Conservation (phyloP, 2,113 vertebrate genomes). For the Ahaetulla prasina region DNA sequence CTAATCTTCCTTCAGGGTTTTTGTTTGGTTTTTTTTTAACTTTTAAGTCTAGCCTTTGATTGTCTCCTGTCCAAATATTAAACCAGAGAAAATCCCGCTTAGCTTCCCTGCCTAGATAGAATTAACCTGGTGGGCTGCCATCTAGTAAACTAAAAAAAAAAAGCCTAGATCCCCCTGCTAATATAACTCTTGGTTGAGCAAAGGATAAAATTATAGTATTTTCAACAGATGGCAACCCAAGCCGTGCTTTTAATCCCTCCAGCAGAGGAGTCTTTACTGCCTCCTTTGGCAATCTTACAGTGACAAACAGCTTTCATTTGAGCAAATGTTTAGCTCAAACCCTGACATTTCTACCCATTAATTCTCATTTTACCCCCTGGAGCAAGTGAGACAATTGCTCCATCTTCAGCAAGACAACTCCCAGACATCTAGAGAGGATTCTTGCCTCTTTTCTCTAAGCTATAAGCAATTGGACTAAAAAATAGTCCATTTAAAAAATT, state of each 20-base stretch:
- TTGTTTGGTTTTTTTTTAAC: background rate
- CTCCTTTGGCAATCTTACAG: background rate
- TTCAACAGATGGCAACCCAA: background rate
- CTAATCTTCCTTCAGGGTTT: background rate
- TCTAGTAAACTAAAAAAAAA: background rate
- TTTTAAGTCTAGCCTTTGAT: background rate
- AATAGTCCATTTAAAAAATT: background rate
- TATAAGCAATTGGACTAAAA: background rate
- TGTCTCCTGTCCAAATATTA: background rate
- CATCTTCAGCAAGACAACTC: background rate
- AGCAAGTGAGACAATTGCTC: background rate
- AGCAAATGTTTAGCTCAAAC: background rate
- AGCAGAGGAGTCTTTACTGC: background rate
- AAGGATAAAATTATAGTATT: background rate
- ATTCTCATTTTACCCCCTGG: background rate
- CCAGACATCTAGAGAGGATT: background rate
- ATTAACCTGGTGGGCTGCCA: background rate
- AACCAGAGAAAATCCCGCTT: background rate
- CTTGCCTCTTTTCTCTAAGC: background rate
- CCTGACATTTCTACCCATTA: background rate
- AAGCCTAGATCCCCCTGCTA: background rate
- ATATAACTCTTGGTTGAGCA: background rate
- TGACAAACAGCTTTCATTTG: background rate
- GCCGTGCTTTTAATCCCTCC: background rate
- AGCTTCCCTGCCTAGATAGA: background rate